A percentile compares a stretch with the other conserved stretches of the same genome.
Conservation (phyloP, 1,140 invertebrate species). For the Popillia japonica region DNA sequence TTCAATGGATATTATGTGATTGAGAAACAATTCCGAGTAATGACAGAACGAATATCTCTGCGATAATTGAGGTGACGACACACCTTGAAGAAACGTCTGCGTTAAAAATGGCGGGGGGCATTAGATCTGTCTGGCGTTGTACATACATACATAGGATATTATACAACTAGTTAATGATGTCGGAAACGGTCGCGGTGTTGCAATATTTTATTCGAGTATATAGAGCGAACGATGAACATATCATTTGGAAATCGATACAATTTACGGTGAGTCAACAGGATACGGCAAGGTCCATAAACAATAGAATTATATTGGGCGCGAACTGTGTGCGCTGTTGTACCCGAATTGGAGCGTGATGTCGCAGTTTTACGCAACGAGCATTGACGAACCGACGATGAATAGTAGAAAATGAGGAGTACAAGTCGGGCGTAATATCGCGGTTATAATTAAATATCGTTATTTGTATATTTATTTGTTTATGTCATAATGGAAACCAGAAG, state of each 20-base stretch:
- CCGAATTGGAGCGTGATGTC: conserved; percentile 40
- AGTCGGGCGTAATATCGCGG: background rate
- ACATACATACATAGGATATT: too few species aligned
- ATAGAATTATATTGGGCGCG: conserved; percentile 36
- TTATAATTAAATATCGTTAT: conserved; percentile 2
- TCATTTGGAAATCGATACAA: conserved; percentile 40
- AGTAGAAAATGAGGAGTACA: background rate
- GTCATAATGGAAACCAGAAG: too few species aligned
- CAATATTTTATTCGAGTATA: conserved; percentile 35
- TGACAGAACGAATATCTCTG: background rate
- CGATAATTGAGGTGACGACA: background rate
- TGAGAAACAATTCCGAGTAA: background rate
- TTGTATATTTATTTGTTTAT: background rate
- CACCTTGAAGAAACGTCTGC: background rate
- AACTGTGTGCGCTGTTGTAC: background rate
- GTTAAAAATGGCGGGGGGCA: background rate
- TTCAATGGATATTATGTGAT: background rate
- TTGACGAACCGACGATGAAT: background rate
- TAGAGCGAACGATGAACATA: conserved; percentile 34
- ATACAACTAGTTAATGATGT: conserved; percentile 8
- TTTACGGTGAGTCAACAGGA: conserved; percentile 40
- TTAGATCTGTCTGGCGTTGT: too few species aligned
- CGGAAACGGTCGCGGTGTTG: conserved; percentile 18
- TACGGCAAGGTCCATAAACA: conserved; percentile 40
- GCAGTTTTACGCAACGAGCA: conserved; percentile 23